Base-by-base conservation (phyloP, 2,888 invertebrate species). In the Lasioglossum oenotherae region DNA sequence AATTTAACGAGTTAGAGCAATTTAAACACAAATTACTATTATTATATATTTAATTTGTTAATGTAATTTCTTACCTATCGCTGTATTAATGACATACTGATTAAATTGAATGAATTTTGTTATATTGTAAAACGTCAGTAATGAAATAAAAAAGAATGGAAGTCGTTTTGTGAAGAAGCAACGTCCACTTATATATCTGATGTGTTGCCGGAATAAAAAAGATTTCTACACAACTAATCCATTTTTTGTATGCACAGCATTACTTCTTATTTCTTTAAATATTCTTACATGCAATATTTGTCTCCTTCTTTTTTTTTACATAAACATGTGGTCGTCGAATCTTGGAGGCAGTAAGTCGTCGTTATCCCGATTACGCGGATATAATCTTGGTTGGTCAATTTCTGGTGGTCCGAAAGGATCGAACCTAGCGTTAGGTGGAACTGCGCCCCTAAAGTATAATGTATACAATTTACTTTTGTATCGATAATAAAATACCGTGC, bases 371-470 rank as follows among this genome's bases (percentile, higher is more conserved):
- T 88, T 74, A 46, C 89, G 83, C 0, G 19, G 35, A 35, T 41
- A 85, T 0, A 96, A 96, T 75, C 93, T 93, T 14, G 92, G 92
- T 75, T 95, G 96, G 49, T 89, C 80, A 4, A 86, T 14, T 57
- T 95, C 96, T 10, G 96, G 96, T 0, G 98, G 98, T 0, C 97
- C 97, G 94, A 98, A 97, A 0, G 98, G 98, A 95, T 98, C 98
- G 94, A 98, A 98, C 81, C 98, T 96, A 4, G 98, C 98, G 23
- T 98, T 98, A 0, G 98, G 98, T 1, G 98, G 98, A 19, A 97
- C 92, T 1, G 97, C 95, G 16, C 97, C 97, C 49, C 97, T 97
- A 94, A 69, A 94, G 94, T 84, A 81, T 80, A 76, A 69, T 31
- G 60, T 69, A 67, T 27, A 44, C 44, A 14, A n/a, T 38, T 31